These are phyloP conservation scores for Batillaria attramentaria DNA, from an alignment of 1,140 invertebrate species.

Conservation along the genomic window DNA sequence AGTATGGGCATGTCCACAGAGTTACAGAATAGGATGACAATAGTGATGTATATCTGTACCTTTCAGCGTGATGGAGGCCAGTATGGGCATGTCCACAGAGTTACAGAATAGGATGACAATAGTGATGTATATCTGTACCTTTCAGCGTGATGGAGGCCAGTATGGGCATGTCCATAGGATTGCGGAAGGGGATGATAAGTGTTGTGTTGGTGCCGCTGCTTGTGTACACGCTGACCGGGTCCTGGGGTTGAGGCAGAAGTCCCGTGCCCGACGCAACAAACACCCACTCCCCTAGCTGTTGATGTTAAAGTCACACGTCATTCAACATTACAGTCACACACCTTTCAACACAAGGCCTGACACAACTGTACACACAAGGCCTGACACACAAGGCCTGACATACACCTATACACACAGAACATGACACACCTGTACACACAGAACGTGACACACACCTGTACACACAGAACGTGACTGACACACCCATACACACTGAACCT, in stretches of 20 bases:
- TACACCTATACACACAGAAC: not conserved
- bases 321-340: not conserved
- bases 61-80: no score
- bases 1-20: no score
- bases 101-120: no score
- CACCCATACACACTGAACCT: conserved; percentile 4
- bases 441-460: no score
- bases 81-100: no score
- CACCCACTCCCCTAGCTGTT: conserved; percentile 68
- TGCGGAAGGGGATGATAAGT: conserved; percentile 70
- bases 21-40: no score
- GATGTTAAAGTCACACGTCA: no score
- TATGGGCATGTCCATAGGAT: conserved; percentile 67
- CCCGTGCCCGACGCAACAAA: conserved; percentile 66
- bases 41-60: no score
- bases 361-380: not conserved
- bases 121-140: no score
- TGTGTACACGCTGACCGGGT: conserved; percentile 63
- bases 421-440: no score
- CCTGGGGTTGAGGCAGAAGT: conserved; percentile 64
- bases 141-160: conserved; percentile 60
- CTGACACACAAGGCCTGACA: not conserved
- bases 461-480: no score
- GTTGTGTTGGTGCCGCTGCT: conserved; percentile 65
- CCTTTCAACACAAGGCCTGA: not conserved